Evolutionary conservation across 1,140 invertebrate genomes (phyloP), one percentile per base, ranked within the genome.

Genomic region (Drosophila kanapiae): DNA sequence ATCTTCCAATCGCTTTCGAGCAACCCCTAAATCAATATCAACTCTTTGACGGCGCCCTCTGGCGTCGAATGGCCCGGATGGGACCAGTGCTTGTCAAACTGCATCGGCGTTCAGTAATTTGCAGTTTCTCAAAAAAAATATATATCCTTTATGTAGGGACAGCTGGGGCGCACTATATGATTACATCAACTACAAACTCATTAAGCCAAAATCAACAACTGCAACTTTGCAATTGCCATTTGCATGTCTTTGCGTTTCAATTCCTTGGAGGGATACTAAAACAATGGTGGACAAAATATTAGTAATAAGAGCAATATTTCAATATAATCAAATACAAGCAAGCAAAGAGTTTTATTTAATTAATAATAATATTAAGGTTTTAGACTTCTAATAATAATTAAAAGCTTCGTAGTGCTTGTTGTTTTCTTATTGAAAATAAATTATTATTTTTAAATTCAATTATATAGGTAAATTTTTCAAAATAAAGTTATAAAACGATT

Each of bases 181-280:
- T 88, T 88, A 88, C 61, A 75, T 80, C 80, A 87, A 87, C 84
- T 88, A 88, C 80, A 80, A 88, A 83, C 77, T 88, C 78, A 88
- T 88, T 88, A 81, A 75, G 68, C 69, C 77, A 88, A 88, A 88
- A 90, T 90, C 72, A 88, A 88, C 85, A 88, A 87, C 80, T 88
- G 76, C 71, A 78, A 70, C 68, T 60, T 75, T 38, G 58, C 63
- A 63, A 53, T 63, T 81, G 67, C 72, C 80, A 85, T 88, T 88
- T 85, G 85, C 80, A 87, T 78, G 61, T 18, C 35, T 60, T 51
- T 56, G 31, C n/a, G 11, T 27, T 49, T 0, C 9, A 35, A 9
- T 42, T 49, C 11, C 31, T 18, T 13, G 1, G 5, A 45, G 16
- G 29, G 9, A 40, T 37, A 60, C 31, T 18, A 3, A 2, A 29